A percentile compares a stretch with the other conserved stretches of the same genome.
Conservation (phyloP, 2,113 vertebrate species). For the Thryonomys swinderianus region DNA sequence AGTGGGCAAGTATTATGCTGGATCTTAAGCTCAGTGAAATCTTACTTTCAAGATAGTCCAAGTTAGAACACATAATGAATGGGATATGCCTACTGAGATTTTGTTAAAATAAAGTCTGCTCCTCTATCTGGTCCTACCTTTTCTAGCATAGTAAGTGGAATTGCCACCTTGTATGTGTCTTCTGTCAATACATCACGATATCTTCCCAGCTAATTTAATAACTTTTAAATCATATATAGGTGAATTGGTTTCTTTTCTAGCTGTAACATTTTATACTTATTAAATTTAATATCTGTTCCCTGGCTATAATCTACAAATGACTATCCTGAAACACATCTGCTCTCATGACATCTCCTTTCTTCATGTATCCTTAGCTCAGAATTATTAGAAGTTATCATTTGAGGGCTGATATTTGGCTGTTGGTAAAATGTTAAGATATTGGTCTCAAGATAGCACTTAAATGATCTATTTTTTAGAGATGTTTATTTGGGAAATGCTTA, state of each 20-base stretch:
- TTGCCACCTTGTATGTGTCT: neutral
- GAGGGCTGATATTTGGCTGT: conserved; percentile 36
- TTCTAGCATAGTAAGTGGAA: neutral
- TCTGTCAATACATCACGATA: conserved; percentile 44
- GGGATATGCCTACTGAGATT: neutral
- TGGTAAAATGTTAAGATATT: conserved; percentile 46
- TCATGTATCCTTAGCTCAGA: neutral
- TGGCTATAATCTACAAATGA: conserved; percentile 47
- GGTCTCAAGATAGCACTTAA: neutral
- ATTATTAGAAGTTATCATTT: conserved; percentile 35
- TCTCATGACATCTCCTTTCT: neutral
- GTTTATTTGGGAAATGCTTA: conserved; percentile 42
- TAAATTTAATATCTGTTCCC: conserved; percentile 59
- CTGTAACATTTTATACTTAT: conserved; percentile 46
- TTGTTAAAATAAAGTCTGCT: neutral
- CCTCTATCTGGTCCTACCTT: neutral
- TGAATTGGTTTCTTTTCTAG: neutral
- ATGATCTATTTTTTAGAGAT: conserved; percentile 24
- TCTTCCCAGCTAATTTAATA: conserved; percentile 51
- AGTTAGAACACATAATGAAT: neutral
- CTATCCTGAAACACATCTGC: conserved; percentile 27
- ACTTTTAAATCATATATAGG: conserved; percentile 60
- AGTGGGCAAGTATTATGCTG: neutral
- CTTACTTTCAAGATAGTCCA: neutral
- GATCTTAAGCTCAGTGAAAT: neutral